Evolutionary conservation across 2,888 invertebrate genomes (phyloP), one percentile per base, ranked within the genome.

Genomic region (Sialis lutaria): DNA sequence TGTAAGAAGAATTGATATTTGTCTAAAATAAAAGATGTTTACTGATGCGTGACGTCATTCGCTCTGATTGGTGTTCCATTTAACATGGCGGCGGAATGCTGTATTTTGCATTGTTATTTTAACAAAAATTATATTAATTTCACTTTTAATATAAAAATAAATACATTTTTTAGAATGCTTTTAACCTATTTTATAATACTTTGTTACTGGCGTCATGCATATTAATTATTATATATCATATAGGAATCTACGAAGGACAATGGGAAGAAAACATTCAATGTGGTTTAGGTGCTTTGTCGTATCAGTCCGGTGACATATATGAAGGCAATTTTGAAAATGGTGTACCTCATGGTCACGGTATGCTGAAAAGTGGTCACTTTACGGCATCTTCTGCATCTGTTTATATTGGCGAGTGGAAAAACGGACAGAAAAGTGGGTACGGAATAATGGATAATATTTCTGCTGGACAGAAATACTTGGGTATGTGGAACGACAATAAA

Each of bases 321-420:
- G 85, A 87, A 57, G 92, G 92, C 0, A 80, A 82, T 60, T 90
- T 91, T 60, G 82, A 82, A 59, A 86, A 90, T 55, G 88, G 89
- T 0, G 67, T 75, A 45, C 79, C 84, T 1, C 82, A 88, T 57
- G 92, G 92, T 0, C 89, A 91, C 58, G 92, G 92, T 0, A 77
- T 83, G 47, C 73, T 82, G 51, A 82, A 79, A 50, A 82, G 84
- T 57, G 87, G 88, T 22, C 80, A 81, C 52, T 84, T 84, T 57
- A 82, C 80, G 48, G 72, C 81, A 1, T 77, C 79, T 1, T 72
- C 77, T 1, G 82, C 84, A 0, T 81, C 81, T 1, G 75, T 87
- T 52, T 92, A 91, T 60, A 84, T 90, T n/a, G 92, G 92, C 1
- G 89, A 90, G 57, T 92, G 90, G 82, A 69, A 73, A 9, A 70